These are phyloP conservation scores for Rhynchomys soricoides DNA, from an alignment of 2,113 vertebrate genomes.

Conservation along the genomic window DNA sequence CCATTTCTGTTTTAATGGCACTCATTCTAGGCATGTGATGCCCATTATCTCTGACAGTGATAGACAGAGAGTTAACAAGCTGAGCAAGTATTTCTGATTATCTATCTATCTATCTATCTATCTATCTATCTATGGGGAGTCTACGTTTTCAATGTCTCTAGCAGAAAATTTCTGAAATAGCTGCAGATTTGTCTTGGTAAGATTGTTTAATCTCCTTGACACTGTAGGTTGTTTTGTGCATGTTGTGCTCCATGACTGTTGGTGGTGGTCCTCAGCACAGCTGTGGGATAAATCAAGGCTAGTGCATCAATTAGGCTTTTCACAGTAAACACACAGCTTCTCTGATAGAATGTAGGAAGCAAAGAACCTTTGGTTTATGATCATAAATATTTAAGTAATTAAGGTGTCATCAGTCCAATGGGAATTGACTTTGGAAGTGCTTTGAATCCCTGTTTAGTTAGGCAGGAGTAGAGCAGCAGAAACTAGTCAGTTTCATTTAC, in stretches of 20 bases:
- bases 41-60: background rate
- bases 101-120: too few species aligned
- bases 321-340: background rate
- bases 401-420: background rate
- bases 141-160: background rate
- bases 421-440: background rate
- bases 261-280: background rate
- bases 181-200: background rate
- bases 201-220: background rate
- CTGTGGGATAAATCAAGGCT: background rate
- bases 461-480: background rate
- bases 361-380: conserved; percentile 1
- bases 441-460: background rate
- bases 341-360: background rate
- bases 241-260: background rate
- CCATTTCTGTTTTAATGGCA: background rate
- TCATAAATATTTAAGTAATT: background rate
- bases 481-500: background rate
- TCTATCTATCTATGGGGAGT: background rate
- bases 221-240: background rate
- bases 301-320: background rate
- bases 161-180: background rate
- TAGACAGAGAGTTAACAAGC: background rate
- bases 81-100: background rate
- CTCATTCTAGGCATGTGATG: background rate